Evolutionary conservation across 2,113 vertebrate species (phyloP).

Genomic region (Pipra filicauda): DNA sequence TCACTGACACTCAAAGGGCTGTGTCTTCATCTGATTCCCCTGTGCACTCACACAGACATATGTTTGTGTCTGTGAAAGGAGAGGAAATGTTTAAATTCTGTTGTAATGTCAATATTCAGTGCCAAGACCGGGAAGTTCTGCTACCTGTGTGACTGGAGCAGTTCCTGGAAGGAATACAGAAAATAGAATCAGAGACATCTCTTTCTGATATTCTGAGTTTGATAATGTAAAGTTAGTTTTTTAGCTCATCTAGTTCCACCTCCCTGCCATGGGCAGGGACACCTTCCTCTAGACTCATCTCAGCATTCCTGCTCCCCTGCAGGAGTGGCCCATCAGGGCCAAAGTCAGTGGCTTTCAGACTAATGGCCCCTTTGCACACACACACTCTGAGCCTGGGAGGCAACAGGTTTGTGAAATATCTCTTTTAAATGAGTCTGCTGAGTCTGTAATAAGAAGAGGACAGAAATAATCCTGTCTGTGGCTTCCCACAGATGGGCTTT

Average conservation of each 20-base stretch:
- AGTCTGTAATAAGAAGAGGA: conserved; percentile 6
- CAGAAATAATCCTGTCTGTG: not conserved
- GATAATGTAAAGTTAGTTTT: not conserved
- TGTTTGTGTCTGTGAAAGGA: not conserved
- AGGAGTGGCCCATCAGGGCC: not conserved
- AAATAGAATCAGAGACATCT: not conserved
- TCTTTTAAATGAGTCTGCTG: not conserved
- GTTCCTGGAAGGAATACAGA: not conserved
- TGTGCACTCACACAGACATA: not conserved
- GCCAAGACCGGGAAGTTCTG: not conserved
- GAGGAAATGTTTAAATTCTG: not conserved
- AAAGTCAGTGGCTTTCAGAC: not conserved
- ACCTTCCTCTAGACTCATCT: not conserved
- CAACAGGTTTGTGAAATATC: not conserved
- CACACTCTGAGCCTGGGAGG: not conserved
- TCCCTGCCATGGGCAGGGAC: not conserved
- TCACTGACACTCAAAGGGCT: not conserved
- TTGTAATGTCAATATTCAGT: not conserved
- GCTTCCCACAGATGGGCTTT: not conserved
- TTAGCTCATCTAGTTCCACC: not conserved
- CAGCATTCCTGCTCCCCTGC: not conserved
- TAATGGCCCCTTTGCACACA: not conserved
- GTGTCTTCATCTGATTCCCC: not conserved
- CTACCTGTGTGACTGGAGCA: not conserved
- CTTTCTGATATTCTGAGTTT: not conserved